These are phyloP conservation scores for Lateolabrax maculatus DNA, from an alignment of 2,797 vertebrate species.

Conservation along the genomic window DNA sequence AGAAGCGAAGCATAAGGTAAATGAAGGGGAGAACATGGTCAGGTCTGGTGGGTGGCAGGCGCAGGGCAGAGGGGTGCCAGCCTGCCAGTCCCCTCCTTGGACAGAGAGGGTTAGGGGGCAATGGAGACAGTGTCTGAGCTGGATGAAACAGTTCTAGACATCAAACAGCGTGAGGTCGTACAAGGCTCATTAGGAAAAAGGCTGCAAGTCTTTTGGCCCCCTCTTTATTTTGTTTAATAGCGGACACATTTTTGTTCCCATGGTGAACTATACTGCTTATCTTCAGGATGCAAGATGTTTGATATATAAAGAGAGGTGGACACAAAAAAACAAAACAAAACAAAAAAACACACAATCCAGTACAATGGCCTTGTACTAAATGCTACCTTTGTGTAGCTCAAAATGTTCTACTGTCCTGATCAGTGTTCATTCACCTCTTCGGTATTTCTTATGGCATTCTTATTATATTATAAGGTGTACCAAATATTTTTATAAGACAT, in stretches of 20 bases:
- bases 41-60: conserved; percentile 71
- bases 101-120: conserved; percentile 70
- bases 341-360: background rate
- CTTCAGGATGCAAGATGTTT: conserved; percentile 23
- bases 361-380: background rate
- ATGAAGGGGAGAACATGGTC: conserved; percentile 77
- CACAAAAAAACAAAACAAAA: too few relatives aligned
- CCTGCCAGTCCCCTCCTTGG: conserved; percentile 60
- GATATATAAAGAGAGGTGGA: background rate
- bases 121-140: conserved; percentile 59
- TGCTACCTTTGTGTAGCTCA: background rate
- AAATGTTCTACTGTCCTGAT: background rate
- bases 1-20: conserved; percentile 75
- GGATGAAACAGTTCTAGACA: conserved; percentile 68
- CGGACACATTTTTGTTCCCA: conserved; percentile 37
- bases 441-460: background rate
- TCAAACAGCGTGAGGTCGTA: conserved; percentile 64
- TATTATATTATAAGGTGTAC: background rate
- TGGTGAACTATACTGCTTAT: conserved; percentile 30
- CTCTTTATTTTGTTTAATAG: conserved; percentile 53
- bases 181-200: conserved; percentile 75
- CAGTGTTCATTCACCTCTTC: background rate
- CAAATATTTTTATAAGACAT: background rate
- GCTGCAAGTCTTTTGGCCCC: conserved; percentile 42
- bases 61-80: conserved; percentile 68